Evolutionary conservation across 2,113 vertebrate genomes (phyloP).

Genomic region (Psammodynastes pulverulentus): DNA sequence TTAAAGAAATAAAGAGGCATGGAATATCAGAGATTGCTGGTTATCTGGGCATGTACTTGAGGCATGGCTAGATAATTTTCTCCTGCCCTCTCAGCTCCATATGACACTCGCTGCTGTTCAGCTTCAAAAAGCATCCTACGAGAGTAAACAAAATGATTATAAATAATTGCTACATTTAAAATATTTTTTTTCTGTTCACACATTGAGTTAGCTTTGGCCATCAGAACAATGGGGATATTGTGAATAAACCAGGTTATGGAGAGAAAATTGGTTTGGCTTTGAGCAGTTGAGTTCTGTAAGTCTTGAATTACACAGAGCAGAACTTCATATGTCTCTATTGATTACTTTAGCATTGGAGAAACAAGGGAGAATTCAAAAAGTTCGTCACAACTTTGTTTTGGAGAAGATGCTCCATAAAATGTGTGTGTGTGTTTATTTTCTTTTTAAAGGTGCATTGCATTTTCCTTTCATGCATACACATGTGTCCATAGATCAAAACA

Average conservation of each 20-base stretch:
- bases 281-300: neutral
- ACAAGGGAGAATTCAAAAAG: neutral
- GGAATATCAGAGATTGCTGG: neutral
- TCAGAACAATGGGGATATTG: neutral
- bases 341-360: conserved; percentile 7
- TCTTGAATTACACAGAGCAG: neutral
- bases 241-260: neutral
- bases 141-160: neutral
- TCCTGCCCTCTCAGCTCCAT: neutral
- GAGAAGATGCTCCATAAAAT: fast-evolving
- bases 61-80: neutral
- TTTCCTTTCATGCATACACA: neutral
- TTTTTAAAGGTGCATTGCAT: neutral
- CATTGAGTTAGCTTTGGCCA: neutral
- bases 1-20: neutral
- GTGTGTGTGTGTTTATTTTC: neutral
- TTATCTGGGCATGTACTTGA: neutral
- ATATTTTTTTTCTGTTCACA: neutral
- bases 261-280: conserved; percentile 9
- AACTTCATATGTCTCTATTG: conserved; percentile 27
- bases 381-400: neutral
- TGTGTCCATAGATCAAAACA: neutral
- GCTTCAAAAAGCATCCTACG: neutral
- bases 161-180: neutral
- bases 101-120: neutral